Conservation (phyloP, 2,888 invertebrate genomes). For the Orchesella flavescens region DNA sequence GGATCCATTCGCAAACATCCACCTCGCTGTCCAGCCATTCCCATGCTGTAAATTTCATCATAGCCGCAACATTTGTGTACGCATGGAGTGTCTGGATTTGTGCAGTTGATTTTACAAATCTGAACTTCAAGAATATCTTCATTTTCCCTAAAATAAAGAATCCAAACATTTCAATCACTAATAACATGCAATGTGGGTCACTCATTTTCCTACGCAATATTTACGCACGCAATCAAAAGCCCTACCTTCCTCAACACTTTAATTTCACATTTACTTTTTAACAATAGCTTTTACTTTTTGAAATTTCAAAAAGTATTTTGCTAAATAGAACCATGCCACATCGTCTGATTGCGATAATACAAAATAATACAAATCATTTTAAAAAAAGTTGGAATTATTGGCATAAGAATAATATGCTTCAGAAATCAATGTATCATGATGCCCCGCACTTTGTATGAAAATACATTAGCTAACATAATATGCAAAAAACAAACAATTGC, state of each 20-base stretch:
- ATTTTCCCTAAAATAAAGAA: slow-evolving; percentile 41
- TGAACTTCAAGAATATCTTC: slow-evolving; percentile 55
- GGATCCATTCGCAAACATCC: slow-evolving; percentile 60
- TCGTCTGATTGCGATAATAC: no score
- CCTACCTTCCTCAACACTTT: neutral
- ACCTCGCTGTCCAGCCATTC: slow-evolving; percentile 57
- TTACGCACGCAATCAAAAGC: neutral
- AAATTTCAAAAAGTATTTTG: neutral
- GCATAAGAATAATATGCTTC: no score
- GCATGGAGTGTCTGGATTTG: slow-evolving; percentile 60
- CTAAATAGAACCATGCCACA: no score
- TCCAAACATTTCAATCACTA: no score
- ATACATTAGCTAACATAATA: no score
- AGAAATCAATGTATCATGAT: no score
- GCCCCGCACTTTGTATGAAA: no score
- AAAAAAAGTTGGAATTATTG: no score
- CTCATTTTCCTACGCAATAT: no score
- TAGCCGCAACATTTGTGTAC: slow-evolving; percentile 64
- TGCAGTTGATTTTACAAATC: slow-evolving; percentile 61
- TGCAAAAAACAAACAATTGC: no score
- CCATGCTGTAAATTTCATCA: slow-evolving; percentile 64
- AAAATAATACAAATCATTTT: no score
- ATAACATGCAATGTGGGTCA: no score
- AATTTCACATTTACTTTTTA: neutral
- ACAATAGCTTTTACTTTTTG: neutral